phyloP scores from a whole-genome alignment of 2,113 vertebrate genomes.

The Psephotus haematonotus region DNA sequence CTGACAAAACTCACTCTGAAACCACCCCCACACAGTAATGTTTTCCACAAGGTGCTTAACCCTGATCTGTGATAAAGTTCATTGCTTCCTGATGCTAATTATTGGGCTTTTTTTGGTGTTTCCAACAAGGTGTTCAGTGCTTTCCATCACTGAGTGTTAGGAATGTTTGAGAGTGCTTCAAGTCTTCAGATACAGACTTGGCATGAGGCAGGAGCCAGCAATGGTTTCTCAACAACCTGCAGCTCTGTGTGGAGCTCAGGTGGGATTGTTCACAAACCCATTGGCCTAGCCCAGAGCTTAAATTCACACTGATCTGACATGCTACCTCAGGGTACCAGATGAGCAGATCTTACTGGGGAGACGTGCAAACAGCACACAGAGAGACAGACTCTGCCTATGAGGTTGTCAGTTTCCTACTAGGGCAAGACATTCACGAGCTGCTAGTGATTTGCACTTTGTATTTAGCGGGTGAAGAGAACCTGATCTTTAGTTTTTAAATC shows the following conservation, averaged over 20 bases:
- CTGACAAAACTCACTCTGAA: conserved; percentile 29
- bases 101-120: conserved; percentile 20
- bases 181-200: not conserved
- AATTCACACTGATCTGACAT: not conserved
- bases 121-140: conserved; percentile 1
- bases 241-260: not conserved
- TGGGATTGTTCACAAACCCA: not conserved
- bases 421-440: not conserved
- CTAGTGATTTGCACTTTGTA: not conserved
- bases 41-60: conserved; percentile 48
- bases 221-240: not conserved
- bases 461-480: not conserved
- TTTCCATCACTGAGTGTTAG: conserved; percentile 4
- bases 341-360: not conserved
- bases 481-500: not conserved
- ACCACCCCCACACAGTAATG: conserved; percentile 19
- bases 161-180: not conserved
- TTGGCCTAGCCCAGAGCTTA: not conserved
- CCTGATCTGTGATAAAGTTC: not conserved
- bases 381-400: not conserved
- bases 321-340: not conserved
- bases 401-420: not conserved
- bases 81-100: conserved; percentile 49
- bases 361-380: not conserved
- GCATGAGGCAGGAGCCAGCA: not conserved